Evolutionary conservation across 2,797 vertebrate genomes (phyloP).

Genomic region (Micropoecilia bifurca): DNA sequence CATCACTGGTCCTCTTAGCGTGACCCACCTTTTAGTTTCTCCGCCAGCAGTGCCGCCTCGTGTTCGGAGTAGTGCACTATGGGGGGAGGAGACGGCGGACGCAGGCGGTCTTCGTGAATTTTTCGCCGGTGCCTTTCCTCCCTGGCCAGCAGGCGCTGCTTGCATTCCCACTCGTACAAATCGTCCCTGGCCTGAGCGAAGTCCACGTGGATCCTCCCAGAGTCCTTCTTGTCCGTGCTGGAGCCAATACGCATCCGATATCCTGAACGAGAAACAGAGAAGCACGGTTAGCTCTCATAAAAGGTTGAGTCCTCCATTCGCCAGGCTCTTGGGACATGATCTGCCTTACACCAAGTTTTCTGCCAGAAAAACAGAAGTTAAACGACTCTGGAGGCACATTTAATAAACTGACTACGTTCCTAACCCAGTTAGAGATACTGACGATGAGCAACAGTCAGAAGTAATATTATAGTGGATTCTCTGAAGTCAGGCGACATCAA

Average conservation of each 20-base stretch:
- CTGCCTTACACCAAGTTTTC: neutral
- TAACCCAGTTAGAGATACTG: neutral
- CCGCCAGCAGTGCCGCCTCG: conserved; percentile 80
- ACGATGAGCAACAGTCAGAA: neutral
- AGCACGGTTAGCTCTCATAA: neutral
- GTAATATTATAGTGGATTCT: neutral
- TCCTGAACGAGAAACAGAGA: conserved; percentile 69
- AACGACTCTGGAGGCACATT: neutral
- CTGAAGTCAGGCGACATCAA: neutral
- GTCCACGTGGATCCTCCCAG: conserved; percentile 92
- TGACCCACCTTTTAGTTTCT: conserved; percentile 76
- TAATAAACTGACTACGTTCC: neutral
- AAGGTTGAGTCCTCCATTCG: neutral
- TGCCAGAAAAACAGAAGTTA: neutral
- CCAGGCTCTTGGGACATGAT: neutral
- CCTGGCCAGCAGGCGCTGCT: conserved; percentile 88
- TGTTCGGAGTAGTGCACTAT: conserved; percentile 93
- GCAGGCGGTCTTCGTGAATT: conserved; percentile 86
- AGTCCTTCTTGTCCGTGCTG: conserved; percentile 95
- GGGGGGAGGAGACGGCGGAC: conserved; percentile 87
- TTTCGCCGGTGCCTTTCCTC: conserved; percentile 89
- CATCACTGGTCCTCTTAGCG: neutral
- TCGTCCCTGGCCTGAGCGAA: conserved; percentile 95
- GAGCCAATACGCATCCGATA: conserved; percentile 93
- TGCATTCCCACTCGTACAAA: conserved; percentile 95